Base-by-base conservation (phyloP, 2,888 invertebrate species). In the Neoaliturus tenellus region DNA sequence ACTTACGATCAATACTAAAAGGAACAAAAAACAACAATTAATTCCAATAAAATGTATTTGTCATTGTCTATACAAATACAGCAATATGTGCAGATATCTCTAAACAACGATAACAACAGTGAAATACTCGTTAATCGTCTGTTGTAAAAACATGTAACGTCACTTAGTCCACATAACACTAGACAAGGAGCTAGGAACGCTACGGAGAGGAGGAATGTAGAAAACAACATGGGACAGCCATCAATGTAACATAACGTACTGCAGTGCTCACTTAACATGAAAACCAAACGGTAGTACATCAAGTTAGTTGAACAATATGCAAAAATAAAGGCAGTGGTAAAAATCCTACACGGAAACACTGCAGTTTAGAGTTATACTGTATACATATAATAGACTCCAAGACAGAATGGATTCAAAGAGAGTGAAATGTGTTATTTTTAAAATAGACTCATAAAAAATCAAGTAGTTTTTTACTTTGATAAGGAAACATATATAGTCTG, bases 51-150 rank as follows among this genome's bases (percentile, higher is more conserved):
- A 51, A 55, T 78, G 48, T 78, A 78, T 78, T 78, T 78, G 33
- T 78, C 78, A 28, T 78, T 78, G 78, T 35, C 78, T 78, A 51
- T 78, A 78, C 55, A 78, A 78, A 78, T 51, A 78, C 78, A 78
- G 51, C 78, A 78, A 78, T 78, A 78, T 78, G 78, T 78, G 78
- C 78, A 78, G 17, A 33, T 78, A 35, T 25, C 14, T 31, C 73
- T 51, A 78, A n/a, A 75, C 75, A 48, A 44, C 48, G 75, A 75
- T 44, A 75, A 75, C 75, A 75, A 75, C 75, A 75, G 75, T 75
- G 48, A 41, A 44, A 75, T 44, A 35, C 67, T 67, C 14, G 67
- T 44, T 71, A 10, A 39, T 17, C 6, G 20, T 31, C 69, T 41
- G 31, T 6, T 20, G 75, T 48, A 75, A 75, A 75, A 75, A 75